A percentile compares a stretch with the other conserved stretches of the same genome.
These are phyloP conservation scores for Drosophila niveifrons DNA, from an alignment of 2,888 invertebrate species.

Conservation along the genomic window DNA sequence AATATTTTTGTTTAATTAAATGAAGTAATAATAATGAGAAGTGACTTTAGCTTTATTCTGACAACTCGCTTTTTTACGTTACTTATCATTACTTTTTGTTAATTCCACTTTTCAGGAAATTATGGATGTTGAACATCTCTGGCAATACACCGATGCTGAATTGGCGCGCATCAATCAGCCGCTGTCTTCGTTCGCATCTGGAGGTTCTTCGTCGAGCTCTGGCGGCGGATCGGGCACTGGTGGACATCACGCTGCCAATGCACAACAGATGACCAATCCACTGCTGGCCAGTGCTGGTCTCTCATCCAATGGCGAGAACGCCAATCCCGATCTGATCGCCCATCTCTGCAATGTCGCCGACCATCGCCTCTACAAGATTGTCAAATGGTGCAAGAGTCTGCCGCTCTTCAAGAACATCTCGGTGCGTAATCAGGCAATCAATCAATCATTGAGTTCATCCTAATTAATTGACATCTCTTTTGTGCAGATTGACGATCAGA, in stretches of 20 bases:
- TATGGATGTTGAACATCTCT: slow-evolving; percentile 97
- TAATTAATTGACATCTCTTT: slow-evolving; percentile 26
- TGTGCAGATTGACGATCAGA: slow-evolving; percentile 97
- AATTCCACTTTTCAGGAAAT: slow-evolving; percentile 89
- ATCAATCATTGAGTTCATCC: not conserved
- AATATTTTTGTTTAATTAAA: too few relatives aligned
- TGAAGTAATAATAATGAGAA: too few relatives aligned
- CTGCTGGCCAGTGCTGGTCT: slow-evolving; percentile 87
- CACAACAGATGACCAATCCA: slow-evolving; percentile 86
- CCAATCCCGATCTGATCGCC: slow-evolving; percentile 93
- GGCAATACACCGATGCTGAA: slow-evolving; percentile 96
- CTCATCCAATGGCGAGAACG: slow-evolving; percentile 86
- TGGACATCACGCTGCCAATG: slow-evolving; percentile 73
- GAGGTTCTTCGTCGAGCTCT: slow-evolving; percentile 44
- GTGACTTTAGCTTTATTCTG: too few relatives aligned
- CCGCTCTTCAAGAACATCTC: slow-evolving; percentile 98
- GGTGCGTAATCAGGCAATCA: slow-evolving; percentile 86
- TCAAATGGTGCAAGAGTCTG: slow-evolving; percentile 99
- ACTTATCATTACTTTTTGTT: not conserved
- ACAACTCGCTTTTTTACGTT: too few relatives aligned
- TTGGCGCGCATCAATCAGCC: slow-evolving; percentile 88
- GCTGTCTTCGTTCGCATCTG: slow-evolving; percentile 78
- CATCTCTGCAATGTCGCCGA: slow-evolving; percentile 97
- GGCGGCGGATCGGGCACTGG: slow-evolving; percentile 55
- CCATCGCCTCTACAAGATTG: slow-evolving; percentile 97